These are phyloP conservation scores for Drosophila arizonae DNA, from an alignment of 1,140 invertebrate species.

Conservation along the genomic window DNA sequence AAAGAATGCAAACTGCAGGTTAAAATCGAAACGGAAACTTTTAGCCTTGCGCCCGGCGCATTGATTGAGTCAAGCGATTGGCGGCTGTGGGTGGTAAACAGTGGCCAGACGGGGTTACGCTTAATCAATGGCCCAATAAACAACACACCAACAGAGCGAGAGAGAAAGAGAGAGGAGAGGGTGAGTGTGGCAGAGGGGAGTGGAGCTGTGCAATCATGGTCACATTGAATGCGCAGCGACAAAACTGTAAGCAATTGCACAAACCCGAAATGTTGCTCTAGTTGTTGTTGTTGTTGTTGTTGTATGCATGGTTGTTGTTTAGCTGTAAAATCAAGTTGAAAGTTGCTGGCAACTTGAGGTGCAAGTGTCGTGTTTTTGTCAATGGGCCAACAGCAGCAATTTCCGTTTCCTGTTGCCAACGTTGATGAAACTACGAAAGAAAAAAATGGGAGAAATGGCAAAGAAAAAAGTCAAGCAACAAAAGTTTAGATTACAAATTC, in stretches of 20 bases:
- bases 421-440: conserved; percentile 58
- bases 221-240: conserved; percentile 61
- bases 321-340: conserved; percentile 73
- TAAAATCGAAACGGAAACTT: conserved; percentile 56
- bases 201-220: conserved; percentile 57
- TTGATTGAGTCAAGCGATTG: conserved; percentile 57
- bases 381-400: conserved; percentile 79
- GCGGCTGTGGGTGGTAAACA: conserved; percentile 15
- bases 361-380: conserved; percentile 80
- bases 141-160: conserved; percentile 41
- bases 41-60: conserved; percentile 27
- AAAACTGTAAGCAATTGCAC: conserved; percentile 72
- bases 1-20: conserved; percentile 63
- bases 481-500: conserved; percentile 81
- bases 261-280: conserved; percentile 59
- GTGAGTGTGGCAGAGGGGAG: background rate
- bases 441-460: conserved; percentile 51
- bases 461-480: conserved; percentile 38
- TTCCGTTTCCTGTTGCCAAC: conserved; percentile 73
- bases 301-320: conserved; percentile 8
- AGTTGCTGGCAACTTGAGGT: conserved; percentile 77
- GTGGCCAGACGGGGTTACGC: conserved; percentile 55
- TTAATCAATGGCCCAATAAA: conserved; percentile 77
- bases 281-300: conserved; percentile 11
- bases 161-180: background rate